Base-by-base conservation (phyloP, 2,888 invertebrate genomes). In the Pterostichus madidus region DNA sequence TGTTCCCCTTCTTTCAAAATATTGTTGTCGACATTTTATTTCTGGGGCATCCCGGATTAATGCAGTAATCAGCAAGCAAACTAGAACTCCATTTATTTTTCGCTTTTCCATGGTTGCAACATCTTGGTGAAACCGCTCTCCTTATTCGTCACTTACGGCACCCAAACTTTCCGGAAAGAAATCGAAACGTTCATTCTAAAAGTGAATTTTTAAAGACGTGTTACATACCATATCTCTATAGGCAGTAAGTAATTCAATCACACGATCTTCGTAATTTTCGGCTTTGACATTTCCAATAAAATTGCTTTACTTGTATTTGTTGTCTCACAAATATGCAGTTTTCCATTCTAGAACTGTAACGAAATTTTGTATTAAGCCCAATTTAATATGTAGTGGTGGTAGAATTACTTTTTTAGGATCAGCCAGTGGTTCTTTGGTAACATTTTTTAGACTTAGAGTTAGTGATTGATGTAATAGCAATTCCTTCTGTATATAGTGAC, bases 41-140 rank as follows among this genome's bases (percentile, higher is more conserved):
- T n/a, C n/a, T n/a, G n/a, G 5, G 53, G 53, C 53, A 53, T 53
- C 5, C 7, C 53, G 53, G 4, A n/a, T 53, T 53, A 53, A 53
- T 53, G 53, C 8, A 5, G 53, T 53, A 53, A 7, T 53, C 53
- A 53, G 53, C 8, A 53, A 53, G 8, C 3, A 53, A 53, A 5
- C 53, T 53, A 53, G 53, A 8, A 53, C 53, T 53, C 15, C 3
- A 53, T 53, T 53, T 53, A 15, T 8, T 8, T 53, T 53, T 53
- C 3, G 3, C 8, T 53, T 53, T 53, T 53, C 53, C 53, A 53
- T 53, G 53, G 53, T 53, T 53, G 53, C 85, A 61, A 88, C 86
- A 75, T 88, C 87, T 83, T 88, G 88, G 84, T 88, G 88, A 81
- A 88, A 88, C 44, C 87, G 84, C 85, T 88, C 87, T 17, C 87